Base-by-base conservation (phyloP, 2,113 vertebrate genomes). In the Crotophaga sulcirostris region DNA sequence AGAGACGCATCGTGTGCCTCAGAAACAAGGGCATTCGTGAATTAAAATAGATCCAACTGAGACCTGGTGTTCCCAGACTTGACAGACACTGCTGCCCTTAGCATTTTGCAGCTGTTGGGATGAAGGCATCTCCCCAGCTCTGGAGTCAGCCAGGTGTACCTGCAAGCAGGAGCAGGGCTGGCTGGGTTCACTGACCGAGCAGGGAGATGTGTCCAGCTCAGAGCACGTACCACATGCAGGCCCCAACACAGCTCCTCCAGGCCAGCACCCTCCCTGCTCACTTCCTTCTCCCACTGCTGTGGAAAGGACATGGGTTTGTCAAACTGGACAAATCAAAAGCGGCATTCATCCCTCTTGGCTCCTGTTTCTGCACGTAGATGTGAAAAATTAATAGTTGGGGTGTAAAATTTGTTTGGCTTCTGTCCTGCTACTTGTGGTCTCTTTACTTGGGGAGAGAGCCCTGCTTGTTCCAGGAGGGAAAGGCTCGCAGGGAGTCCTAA, bases 221-320 rank as follows among this genome's bases (percentile, higher is more conserved):
- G 44, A 58, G 59, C 34, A 52, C 18, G 2, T 11, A 3, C 4
- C 1, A 1, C 24, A 5, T 10, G n/a, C 31, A 68, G 44, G 29
- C 31, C n/a, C 44, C 25, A 49, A 1, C 15, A 24, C 63, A 34
- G 16, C 36, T 73, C 51, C 38, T 25, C 16, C 18, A 36, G 26
- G 54, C 34, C 47, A 23, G n/a, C 2, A 2, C 29, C 7, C 31
- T 34, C 54, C n/a, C 31, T 36, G 31, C 31, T 42, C 0, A 1
- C 5, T 67, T 14, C 38, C 8, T 73, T 51, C 34, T 51, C 56
- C 67, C 62, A n/a, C 24, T 40, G 59, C 78, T 0, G 0, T 13
- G 14, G 25, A 0, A 49, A 45, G n/a, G 55, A 59, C 11, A 0
- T 0, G 0, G 4, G 16, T 36, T 77, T 69, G 60, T 45, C 66